Conservation (phyloP, 2,113 vertebrate genomes). For the Phrynosoma blainvillii region DNA sequence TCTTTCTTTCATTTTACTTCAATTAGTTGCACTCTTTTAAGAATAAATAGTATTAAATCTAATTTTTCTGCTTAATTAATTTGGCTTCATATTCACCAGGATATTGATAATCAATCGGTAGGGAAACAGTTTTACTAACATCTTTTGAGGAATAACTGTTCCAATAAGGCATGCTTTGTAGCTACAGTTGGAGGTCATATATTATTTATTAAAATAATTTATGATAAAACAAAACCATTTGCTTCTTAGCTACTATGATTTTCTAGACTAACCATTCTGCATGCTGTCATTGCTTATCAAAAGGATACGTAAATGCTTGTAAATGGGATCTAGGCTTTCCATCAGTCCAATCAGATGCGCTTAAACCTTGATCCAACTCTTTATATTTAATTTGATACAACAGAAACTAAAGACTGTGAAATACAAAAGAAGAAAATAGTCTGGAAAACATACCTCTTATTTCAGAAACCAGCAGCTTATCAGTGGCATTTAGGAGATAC, state of each 20-base stretch:
- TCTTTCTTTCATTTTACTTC: no score
- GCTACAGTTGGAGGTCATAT: neutral
- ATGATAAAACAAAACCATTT: neutral
- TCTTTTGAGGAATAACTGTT: neutral
- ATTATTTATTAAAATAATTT: neutral
- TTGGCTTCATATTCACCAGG: neutral
- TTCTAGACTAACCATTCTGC: neutral
- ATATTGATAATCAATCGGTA: neutral
- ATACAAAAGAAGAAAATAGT: conserved; percentile 19
- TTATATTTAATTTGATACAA: no score
- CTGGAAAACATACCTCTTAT: conserved; percentile 22
- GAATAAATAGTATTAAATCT: neutral
- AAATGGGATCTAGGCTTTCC: conserved; percentile 22
- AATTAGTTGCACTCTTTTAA: neutral
- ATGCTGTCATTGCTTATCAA: conserved; percentile 17
- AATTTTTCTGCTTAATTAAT: neutral
- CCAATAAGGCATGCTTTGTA: neutral
- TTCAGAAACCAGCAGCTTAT: conserved; percentile 13
- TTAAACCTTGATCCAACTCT: no score
- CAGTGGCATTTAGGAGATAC: conserved; percentile 29
- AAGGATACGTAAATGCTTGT: conserved; percentile 17
- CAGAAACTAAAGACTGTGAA: neutral
- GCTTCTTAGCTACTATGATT: conserved; percentile 5
- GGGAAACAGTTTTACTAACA: neutral
- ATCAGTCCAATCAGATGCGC: no score